Percentiles rank a stretch among this genome's conserved stretches.
These are phyloP conservation scores for Cyphomyrus discorhynchus DNA, from an alignment of 2,113 vertebrate species.

Conservation along the genomic window DNA sequence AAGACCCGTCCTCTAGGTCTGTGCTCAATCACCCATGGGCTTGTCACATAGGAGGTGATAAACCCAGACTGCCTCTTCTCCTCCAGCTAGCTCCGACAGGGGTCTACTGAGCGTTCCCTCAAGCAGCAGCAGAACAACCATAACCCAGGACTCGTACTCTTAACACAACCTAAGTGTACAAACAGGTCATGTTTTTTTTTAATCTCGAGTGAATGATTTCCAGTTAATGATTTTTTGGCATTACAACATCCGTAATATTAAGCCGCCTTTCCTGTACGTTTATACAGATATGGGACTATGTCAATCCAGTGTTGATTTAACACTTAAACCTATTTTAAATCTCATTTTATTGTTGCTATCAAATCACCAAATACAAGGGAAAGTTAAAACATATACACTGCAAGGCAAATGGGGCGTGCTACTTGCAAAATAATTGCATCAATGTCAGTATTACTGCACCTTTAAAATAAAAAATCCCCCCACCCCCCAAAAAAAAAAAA, in stretches of 20 bases:
- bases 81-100: constrained; percentile 36
- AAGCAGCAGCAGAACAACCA: neutral
- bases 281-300: neutral
- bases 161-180: neutral
- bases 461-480: neutral
- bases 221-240: neutral
- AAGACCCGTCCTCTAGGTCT: constrained; percentile 54
- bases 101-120: neutral
- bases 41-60: constrained; percentile 49
- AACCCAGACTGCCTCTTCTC: constrained; percentile 50
- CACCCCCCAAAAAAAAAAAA: neutral
- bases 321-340: neutral
- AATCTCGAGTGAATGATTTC: neutral
- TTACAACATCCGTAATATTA: neutral
- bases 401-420: neutral
- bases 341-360: neutral
- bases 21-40: constrained; percentile 53
- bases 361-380: neutral
- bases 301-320: neutral
- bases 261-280: neutral
- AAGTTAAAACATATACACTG: neutral
- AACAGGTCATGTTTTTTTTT: neutral
- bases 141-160: neutral
- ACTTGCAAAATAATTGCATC: neutral
- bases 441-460: neutral